These are phyloP conservation scores for Cyrtonyx montezumae DNA, from an alignment of 2,113 vertebrate genomes.

Conservation along the genomic window DNA sequence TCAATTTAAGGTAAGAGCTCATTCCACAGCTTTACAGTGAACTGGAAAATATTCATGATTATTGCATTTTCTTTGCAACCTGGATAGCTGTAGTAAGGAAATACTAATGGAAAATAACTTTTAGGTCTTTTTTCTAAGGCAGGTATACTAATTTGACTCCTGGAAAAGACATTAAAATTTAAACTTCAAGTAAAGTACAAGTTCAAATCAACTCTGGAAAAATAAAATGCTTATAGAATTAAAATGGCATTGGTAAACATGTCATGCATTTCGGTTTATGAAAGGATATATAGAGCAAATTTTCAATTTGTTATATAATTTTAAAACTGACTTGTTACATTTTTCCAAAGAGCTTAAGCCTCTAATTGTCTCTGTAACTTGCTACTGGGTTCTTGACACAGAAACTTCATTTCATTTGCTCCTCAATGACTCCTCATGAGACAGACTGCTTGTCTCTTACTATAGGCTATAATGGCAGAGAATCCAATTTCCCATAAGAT, in stretches of 20 bases:
- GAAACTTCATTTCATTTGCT: not conserved
- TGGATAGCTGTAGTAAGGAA: not conserved
- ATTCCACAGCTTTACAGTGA: not conserved
- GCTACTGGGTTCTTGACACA: not conserved
- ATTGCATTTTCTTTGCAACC: not conserved
- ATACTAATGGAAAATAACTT: not conserved
- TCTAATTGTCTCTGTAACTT: not conserved
- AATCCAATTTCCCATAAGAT: fast-evolving
- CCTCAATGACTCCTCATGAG: not conserved
- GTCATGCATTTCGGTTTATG: not conserved
- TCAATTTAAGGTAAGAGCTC: not conserved
- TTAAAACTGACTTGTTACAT: not conserved
- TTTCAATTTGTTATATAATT: not conserved
- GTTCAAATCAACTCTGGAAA: not conserved
- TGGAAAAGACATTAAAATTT: not conserved
- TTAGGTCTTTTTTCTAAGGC: not conserved
- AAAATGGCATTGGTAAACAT: not conserved
- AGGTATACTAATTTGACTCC: not conserved
- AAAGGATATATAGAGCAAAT: not conserved
- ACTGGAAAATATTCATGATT: not conserved
- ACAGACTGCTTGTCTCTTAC: not conserved
- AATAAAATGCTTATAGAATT: not conserved
- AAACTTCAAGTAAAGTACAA: not conserved
- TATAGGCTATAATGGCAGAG: not conserved
- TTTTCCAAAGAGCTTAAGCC: not conserved